Base-by-base conservation (phyloP, 2,113 vertebrate species). In the Mustelus asterias region DNA sequence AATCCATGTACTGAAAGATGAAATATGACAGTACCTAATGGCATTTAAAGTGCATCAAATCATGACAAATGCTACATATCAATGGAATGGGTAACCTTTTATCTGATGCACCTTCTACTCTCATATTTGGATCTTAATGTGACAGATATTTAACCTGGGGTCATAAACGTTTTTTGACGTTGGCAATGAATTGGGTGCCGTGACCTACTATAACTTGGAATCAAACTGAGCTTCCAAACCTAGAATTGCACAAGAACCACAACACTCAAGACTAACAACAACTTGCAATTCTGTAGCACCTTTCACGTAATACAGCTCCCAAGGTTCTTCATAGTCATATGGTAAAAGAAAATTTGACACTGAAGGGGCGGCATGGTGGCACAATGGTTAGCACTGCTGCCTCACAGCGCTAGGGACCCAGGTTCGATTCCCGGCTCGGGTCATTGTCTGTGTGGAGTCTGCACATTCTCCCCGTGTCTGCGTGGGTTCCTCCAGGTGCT, bases 41-140 rank as follows among this genome's bases (percentile, higher is more conserved):
- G 41, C 67, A 95, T 95, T 95, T 95, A 95, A 72, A 95, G 94
- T 95, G 69, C 69, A 95, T 33, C 37, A 70, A 69, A 72, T 72
- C 67, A 72, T 54, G 67, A 48, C 54, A 60, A 58, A 90, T 48
- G 54, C 54, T 58, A 29, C 41, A 60, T 60, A 58, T 89, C 48
- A 60, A 26, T 89, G 88, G 22, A 72, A 72, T 33, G 14, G 69
- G 41, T 48, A 29, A 54, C 41, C 89, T 93, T 93, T 11, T 41
- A 72, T 72, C 69, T 72, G 69, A 95, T 72, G 94, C 8, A 93
- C 48, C 41, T 8, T 54, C 41, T 16, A 37, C 37, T 14, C 18
- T 72, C 44, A 29, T 76, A 44, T 54, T 95, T 29, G 69, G 89
- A 72, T 72, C 29, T 95, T 54, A 44, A 44, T 29, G 13, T 48